These are phyloP conservation scores for Neosilurus mollespiculum DNA, from an alignment of 2,797 vertebrate genomes.

Conservation along the genomic window DNA sequence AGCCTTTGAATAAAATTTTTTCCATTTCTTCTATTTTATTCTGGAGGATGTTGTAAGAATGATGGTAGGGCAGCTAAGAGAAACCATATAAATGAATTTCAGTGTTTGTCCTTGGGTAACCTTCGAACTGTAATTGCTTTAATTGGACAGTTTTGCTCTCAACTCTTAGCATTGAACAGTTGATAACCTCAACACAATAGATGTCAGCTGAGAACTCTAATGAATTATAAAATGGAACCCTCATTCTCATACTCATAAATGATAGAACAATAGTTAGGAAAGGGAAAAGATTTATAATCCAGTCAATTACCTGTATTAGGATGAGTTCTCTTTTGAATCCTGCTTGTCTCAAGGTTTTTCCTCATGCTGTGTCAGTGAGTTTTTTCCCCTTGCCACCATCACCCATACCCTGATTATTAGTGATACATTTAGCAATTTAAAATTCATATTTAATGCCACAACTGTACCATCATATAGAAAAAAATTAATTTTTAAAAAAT, in stretches of 20 bases:
- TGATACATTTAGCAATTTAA: not conserved
- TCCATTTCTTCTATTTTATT: not conserved
- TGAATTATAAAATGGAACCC: not conserved
- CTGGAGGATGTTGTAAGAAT: not conserved
- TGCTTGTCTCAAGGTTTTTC: not conserved
- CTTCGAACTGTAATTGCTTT: not conserved
- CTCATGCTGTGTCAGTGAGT: not conserved
- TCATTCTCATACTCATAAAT: not conserved
- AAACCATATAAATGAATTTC: not conserved
- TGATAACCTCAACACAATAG: not conserved
- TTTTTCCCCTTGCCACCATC: not conserved
- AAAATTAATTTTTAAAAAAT: too few species aligned
- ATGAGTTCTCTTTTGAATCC: not conserved
- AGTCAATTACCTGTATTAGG: not conserved
- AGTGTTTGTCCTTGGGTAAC: not conserved
- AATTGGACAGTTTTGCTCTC: not conserved
- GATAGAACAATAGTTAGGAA: too few species aligned
- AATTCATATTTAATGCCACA: not conserved
- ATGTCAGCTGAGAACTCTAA: not conserved
- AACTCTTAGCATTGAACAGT: not conserved
- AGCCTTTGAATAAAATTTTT: not conserved
- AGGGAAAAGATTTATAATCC: too few species aligned
- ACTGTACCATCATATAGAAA: not conserved
- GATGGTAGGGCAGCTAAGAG: not conserved
- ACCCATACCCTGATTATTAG: too few species aligned